Percentiles rank a stretch among this genome's conserved stretches.
These are phyloP conservation scores for Bursaphelenchus mucronatus DNA, from an alignment of 1,140 invertebrate species.

Conservation along the genomic window DNA sequence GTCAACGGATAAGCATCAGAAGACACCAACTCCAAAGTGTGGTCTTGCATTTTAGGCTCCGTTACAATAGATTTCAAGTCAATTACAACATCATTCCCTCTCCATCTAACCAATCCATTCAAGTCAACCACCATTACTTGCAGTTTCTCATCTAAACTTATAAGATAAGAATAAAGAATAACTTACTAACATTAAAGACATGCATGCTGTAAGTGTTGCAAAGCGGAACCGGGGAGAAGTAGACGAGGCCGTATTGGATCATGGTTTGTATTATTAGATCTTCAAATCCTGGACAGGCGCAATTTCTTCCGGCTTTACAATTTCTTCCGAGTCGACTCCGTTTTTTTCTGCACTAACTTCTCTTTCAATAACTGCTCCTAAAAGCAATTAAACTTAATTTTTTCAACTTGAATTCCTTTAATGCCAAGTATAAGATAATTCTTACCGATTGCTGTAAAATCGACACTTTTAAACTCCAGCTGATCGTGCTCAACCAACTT, in stretches of 20 bases:
- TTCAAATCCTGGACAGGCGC: background rate
- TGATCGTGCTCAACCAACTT: conserved; percentile 42
- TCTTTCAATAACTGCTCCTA: conserved; percentile 6
- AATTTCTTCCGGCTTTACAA: background rate
- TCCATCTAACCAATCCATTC: conserved; percentile 29
- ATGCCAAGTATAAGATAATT: background rate
- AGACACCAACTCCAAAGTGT: conserved; percentile 37
- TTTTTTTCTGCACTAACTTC: background rate
- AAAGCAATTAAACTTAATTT: conserved; percentile 9
- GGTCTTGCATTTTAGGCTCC: conserved; percentile 25
- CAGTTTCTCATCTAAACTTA: conserved; percentile 20
- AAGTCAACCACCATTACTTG: conserved; percentile 36
- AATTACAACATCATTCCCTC: conserved; percentile 9
- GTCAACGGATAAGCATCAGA: conserved; percentile 18
- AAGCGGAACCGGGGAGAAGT: conserved; percentile 32
- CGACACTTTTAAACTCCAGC: conserved; percentile 34
- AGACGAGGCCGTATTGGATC: conserved; percentile 23
- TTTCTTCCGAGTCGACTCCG: conserved; percentile 9
- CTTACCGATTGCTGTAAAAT: background rate
- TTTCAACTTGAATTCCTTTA: background rate
- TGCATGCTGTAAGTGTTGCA: conserved; percentile 44
- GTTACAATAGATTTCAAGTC: background rate
- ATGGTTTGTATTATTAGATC: background rate
- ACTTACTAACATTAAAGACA: conserved; percentile 27
- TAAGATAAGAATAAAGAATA: conserved; percentile 14